Conservation (phyloP, 2,888 invertebrate species). For the Pristionchus arcanus region DNA sequence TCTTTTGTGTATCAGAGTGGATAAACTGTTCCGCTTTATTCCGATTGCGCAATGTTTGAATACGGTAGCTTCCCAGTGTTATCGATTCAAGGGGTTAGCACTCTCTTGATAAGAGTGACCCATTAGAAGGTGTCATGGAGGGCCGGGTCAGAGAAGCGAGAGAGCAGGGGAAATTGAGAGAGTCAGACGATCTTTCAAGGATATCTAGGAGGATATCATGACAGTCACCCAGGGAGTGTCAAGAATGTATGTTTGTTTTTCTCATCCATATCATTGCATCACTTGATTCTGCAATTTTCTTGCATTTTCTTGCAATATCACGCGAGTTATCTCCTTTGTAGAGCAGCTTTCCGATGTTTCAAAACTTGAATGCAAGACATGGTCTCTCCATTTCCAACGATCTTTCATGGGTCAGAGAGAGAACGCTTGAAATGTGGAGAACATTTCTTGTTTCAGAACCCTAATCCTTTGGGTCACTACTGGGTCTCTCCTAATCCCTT, state of each 20-base stretch:
- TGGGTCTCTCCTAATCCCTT: neutral
- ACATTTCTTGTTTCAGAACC: neutral
- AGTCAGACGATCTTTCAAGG: too few relatives aligned
- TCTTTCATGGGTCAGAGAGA: too few relatives aligned
- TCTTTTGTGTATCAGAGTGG: constrained; percentile 34
- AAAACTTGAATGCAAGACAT: too few relatives aligned
- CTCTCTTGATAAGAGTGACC: constrained; percentile 19
- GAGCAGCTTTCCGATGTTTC: too few relatives aligned
- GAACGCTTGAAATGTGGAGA: too few relatives aligned
- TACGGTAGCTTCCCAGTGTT: constrained; percentile 43
- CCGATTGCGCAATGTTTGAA: neutral
- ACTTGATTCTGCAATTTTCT: neutral
- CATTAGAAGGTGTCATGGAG: constrained; percentile 22
- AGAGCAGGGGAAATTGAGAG: neutral
- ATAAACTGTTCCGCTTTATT: constrained; percentile 42
- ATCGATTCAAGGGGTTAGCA: constrained; percentile 21
- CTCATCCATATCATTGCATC: constrained; percentile 17
- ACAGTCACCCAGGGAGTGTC: neutral
- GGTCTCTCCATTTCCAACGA: too few relatives aligned
- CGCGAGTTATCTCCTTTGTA: neutral
- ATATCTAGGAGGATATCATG: neutral
- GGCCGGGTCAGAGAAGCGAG: neutral
- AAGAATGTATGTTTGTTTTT: constrained; percentile 8
- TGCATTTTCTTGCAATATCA: neutral
- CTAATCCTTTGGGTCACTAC: neutral